These are phyloP conservation scores for Epinephelus awoara DNA, from an alignment of 2,797 vertebrate genomes.

Conservation along the genomic window DNA sequence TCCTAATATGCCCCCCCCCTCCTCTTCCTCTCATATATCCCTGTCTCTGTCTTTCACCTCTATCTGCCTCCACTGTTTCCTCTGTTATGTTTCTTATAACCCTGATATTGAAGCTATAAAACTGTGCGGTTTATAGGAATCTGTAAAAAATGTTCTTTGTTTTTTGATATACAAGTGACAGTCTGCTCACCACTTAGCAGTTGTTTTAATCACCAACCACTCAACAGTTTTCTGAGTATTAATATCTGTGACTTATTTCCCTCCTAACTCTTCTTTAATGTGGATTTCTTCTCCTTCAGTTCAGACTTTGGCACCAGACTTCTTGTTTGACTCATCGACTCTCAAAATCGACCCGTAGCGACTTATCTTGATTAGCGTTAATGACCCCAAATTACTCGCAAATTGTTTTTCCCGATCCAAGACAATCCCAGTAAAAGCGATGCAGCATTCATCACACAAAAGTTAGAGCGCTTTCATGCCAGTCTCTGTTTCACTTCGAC, in stretches of 20 bases:
- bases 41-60: constrained; percentile 1
- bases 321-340: neutral
- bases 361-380: constrained; percentile 34
- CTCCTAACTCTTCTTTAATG: neutral
- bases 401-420: constrained; percentile 49
- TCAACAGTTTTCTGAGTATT: neutral
- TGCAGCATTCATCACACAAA: neutral
- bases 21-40: constrained; percentile 13
- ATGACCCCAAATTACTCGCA: constrained; percentile 40
- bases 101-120: neutral
- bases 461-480: constrained; percentile 10
- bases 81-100: neutral
- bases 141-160: no score
- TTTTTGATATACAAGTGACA: no score
- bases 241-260: neutral
- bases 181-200: no score
- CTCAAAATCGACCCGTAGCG: constrained; percentile 3
- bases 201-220: no score
- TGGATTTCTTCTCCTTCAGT: neutral
- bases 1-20: neutral
- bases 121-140: neutral
- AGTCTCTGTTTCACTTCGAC: constrained; percentile 14
- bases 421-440: constrained; percentile 9
- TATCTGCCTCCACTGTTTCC: neutral
- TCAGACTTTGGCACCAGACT: constrained; percentile 1